Conservation (phyloP, 92 coral and sea anemone genomes). For the Epizoanthus illoricatus region DNA sequence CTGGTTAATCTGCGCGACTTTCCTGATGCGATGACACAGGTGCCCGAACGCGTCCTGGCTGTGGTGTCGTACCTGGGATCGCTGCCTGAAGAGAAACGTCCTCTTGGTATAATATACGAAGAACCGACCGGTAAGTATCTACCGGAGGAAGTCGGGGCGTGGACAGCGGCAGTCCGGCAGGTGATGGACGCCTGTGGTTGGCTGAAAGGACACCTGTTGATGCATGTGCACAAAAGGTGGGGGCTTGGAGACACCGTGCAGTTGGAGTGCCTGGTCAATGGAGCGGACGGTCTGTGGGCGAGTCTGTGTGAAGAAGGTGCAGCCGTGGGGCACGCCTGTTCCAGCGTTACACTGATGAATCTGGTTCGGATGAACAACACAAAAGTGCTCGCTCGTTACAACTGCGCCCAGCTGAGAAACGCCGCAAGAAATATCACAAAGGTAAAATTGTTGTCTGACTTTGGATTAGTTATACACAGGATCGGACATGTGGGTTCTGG, state of each 20-base stretch:
- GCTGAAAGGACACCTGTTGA: constrained; percentile 60
- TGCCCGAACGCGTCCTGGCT: constrained; percentile 57
- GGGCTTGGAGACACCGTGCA: constrained; percentile 60
- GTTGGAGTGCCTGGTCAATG: constrained; percentile 71
- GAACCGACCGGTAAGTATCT: constrained; percentile 68
- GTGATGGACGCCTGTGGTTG: constrained; percentile 69
- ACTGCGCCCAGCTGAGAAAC: constrained; percentile 49
- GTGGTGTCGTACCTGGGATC: constrained; percentile 59
- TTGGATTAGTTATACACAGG: too few species aligned
- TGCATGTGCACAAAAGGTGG: constrained; percentile 87
- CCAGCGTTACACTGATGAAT: constrained; percentile 69
- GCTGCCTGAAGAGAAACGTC: constrained; percentile 53
- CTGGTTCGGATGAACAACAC: constrained; percentile 55
- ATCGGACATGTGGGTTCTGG: background rate
- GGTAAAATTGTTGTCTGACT: constrained; percentile 38
- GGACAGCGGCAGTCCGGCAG: constrained; percentile 68
- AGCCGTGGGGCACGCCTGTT: constrained; percentile 75
- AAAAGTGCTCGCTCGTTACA: constrained; percentile 36
- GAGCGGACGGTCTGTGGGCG: constrained; percentile 86
- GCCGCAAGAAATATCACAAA: constrained; percentile 55
- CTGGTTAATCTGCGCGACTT: constrained; percentile 75
- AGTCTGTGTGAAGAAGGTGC: constrained; percentile 70
- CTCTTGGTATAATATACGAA: constrained; percentile 70
- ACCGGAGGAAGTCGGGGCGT: constrained; percentile 73
- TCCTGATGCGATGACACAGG: constrained; percentile 60